These are phyloP conservation scores for Rhinolophus sinicus DNA, from an alignment of 2,113 vertebrate genomes.

Conservation along the genomic window DNA sequence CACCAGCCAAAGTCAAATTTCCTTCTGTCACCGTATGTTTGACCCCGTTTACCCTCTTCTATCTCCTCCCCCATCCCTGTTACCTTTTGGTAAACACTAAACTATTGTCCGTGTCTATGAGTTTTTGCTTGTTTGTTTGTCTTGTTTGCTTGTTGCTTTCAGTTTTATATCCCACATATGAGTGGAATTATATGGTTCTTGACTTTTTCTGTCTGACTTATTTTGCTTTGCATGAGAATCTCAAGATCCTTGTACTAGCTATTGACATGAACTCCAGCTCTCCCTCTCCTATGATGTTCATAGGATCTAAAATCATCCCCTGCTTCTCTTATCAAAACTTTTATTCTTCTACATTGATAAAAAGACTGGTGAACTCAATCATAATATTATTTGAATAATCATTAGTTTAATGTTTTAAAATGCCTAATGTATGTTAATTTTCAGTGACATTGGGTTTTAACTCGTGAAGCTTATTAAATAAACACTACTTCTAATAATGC, in stretches of 20 bases:
- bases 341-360: neutral
- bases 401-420: slow-evolving; percentile 8
- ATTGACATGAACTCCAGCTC: neutral
- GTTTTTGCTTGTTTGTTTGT: too few species aligned
- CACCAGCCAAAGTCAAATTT: too few species aligned
- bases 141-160: too few species aligned
- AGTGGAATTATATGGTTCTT: too few species aligned
- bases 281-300: neutral
- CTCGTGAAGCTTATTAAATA: neutral
- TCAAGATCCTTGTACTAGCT: neutral
- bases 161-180: too few species aligned
- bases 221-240: too few species aligned
- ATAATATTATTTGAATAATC: neutral
- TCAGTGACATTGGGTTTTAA: neutral
- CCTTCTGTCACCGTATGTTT: too few species aligned
- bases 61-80: too few species aligned
- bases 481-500: neutral
- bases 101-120: too few species aligned
- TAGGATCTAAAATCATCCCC: neutral
- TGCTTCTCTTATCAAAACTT: neutral
- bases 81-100: too few species aligned
- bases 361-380: neutral
- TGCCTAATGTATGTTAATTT: neutral
- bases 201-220: too few species aligned
- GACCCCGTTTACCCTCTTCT: too few species aligned